A percentile compares a stretch with the other conserved stretches of the same genome.
Conservation (phyloP, 1,140 invertebrate genomes). For the Brachionus sp. region DNA sequence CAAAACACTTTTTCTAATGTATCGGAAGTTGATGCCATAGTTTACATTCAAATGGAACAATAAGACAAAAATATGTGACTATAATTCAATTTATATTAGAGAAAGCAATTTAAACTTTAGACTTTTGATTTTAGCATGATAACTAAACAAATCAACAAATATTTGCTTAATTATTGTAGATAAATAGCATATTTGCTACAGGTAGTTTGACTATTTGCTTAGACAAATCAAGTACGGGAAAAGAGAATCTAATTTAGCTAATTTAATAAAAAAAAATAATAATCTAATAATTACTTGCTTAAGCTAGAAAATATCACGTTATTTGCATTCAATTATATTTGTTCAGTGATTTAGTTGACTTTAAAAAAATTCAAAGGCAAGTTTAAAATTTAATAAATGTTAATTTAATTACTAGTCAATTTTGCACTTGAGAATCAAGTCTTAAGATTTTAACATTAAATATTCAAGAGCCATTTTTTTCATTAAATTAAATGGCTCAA, state of each 20-base stretch:
- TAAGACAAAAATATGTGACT: background rate
- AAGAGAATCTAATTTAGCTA: background rate
- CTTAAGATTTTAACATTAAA: no score
- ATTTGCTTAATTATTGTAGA: background rate
- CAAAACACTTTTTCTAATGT: background rate
- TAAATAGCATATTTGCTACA: background rate
- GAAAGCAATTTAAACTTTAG: background rate
- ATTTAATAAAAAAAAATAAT: conserved; percentile 1
- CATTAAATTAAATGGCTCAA: no score
- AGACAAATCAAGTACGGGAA: conserved; percentile 1
- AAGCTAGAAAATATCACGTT: background rate
- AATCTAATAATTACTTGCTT: background rate
- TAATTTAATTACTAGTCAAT: no score
- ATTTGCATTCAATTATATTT: background rate
- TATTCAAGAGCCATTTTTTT: no score
- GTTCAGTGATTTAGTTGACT: background rate
- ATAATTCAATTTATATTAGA: background rate
- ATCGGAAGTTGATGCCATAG: background rate
- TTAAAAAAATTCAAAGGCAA: no score
- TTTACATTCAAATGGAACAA: background rate
- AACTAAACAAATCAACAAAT: background rate
- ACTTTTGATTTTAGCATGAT: background rate
- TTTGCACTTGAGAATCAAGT: no score
- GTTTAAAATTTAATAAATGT: background rate
- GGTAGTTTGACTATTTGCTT: background rate